phyloP scores from a whole-genome alignment of 2,797 vertebrate species.

The Nannoperca obscura region DNA sequence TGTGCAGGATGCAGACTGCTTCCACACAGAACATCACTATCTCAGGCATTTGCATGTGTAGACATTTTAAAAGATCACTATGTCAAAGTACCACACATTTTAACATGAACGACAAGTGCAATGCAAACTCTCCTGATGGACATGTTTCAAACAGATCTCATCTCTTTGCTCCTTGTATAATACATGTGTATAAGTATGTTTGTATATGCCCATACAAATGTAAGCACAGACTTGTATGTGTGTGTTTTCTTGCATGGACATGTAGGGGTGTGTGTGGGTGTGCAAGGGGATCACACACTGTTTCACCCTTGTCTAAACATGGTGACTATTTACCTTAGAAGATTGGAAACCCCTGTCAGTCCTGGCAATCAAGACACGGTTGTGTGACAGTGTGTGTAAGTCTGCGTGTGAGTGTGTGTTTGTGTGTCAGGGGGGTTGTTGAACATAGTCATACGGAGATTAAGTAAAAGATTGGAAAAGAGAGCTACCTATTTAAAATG shows the following conservation, averaged over 20 bases:
- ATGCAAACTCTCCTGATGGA: neutral
- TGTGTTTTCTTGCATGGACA: neutral
- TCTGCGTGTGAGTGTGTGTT: neutral
- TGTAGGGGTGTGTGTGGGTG: neutral
- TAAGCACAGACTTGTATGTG: neutral
- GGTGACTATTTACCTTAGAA: conserved; percentile 61
- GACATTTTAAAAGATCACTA: neutral
- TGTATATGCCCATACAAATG: neutral
- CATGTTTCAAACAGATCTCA: neutral
- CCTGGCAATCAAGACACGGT: conserved; percentile 11
- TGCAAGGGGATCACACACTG: conserved; percentile 35
- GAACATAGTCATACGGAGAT: neutral
- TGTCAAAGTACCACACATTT: neutral
- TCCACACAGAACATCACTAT: neutral
- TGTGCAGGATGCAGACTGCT: neutral
- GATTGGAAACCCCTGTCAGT: conserved; percentile 56
- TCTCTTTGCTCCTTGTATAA: neutral
- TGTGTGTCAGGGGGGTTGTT: neutral
- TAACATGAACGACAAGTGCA: neutral
- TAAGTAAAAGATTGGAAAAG: neutral
- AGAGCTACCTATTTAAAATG: neutral
- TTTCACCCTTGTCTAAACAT: conserved; percentile 54
- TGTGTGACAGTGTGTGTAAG: neutral
- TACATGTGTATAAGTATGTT: neutral
- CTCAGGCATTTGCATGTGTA: neutral